Conservation (phyloP, 2,797 vertebrate genomes). For the Anomalospiza imberbis region DNA sequence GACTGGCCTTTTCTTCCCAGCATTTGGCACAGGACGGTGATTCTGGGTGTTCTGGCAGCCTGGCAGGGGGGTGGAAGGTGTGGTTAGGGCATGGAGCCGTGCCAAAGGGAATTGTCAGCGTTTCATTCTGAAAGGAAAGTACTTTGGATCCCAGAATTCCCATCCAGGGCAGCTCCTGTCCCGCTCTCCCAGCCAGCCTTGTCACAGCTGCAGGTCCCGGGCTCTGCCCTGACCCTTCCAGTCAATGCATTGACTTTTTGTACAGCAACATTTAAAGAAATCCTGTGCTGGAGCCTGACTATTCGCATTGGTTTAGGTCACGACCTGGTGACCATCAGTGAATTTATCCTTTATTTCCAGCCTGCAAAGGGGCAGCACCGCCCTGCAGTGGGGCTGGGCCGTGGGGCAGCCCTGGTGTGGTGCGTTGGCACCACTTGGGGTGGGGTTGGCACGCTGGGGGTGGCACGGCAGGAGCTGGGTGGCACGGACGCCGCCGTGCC, state of each 20-base stretch:
- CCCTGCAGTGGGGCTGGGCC: neutral
- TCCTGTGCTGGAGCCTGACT: neutral
- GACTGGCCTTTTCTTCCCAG: neutral
- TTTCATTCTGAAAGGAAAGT: neutral
- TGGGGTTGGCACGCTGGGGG: accelerated
- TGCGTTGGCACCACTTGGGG: too few relatives aligned
- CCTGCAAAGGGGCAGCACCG: neutral
- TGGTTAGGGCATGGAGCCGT: neutral
- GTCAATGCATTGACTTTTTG: accelerated
- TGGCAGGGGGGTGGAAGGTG: accelerated
- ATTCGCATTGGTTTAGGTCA: accelerated
- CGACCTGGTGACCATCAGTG: accelerated
- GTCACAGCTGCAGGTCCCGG: neutral
- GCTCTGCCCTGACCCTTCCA: neutral
- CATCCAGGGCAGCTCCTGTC: neutral
- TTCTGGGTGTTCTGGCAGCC: accelerated
- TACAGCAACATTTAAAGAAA: neutral
- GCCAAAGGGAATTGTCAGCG: neutral
- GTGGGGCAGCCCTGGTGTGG: accelerated
- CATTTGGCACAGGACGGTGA: accelerated
- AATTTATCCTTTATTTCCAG: neutral
- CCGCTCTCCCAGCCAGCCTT: neutral
- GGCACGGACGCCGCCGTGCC: accelerated
- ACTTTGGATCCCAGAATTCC: neutral
- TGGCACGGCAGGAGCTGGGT: accelerated